phyloP scores from a whole-genome alignment of 2,113 vertebrate genomes.

The Nymphicus hollandicus region DNA sequence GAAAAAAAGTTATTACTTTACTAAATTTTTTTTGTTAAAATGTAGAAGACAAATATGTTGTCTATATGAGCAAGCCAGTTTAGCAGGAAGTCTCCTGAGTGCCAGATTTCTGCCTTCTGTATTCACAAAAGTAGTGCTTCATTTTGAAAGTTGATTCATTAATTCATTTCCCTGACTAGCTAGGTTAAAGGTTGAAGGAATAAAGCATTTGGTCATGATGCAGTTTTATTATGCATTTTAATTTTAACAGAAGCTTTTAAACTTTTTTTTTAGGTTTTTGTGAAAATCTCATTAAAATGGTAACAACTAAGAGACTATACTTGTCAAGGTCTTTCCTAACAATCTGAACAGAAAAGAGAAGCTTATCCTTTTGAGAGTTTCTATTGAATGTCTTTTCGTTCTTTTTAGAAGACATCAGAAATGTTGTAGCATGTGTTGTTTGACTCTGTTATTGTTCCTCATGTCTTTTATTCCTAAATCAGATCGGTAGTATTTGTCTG shows the following conservation, averaged over 20 bases:
- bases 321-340: not conserved
- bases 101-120: constrained; percentile 4
- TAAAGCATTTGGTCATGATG: not conserved
- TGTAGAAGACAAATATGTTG: not conserved
- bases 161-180: constrained; percentile 26
- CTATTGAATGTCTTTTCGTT: not conserved
- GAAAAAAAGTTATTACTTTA: not conserved
- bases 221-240: not conserved
- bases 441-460: not conserved
- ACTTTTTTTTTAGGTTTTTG: not conserved
- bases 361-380: not conserved
- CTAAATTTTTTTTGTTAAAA: not conserved
- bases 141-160: constrained; percentile 25
- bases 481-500: not conserved
- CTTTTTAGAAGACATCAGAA: not conserved
- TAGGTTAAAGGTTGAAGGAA: constrained; percentile 16
- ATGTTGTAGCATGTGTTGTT: not conserved
- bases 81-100: constrained; percentile 31
- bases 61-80: not conserved
- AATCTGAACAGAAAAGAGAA: not conserved
- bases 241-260: not conserved
- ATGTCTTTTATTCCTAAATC: not conserved
- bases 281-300: not conserved
- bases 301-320: not conserved
- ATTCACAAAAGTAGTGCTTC: not conserved